Evolutionary conservation across 2,797 vertebrate genomes (phyloP).

Genomic region (Chanos chanos): DNA sequence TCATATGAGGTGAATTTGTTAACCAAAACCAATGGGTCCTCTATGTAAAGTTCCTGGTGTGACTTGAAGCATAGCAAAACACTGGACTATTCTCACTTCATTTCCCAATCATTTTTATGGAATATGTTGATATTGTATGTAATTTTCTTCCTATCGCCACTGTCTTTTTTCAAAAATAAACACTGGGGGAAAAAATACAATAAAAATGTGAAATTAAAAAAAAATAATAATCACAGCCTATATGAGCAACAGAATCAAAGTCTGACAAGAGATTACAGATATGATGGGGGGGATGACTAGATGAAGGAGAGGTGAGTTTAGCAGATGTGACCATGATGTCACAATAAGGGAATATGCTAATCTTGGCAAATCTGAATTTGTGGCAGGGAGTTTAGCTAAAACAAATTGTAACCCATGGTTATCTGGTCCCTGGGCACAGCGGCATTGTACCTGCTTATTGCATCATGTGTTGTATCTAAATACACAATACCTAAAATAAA

Average conservation of each 20-base stretch:
- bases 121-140: slow-evolving; percentile 41
- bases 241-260: slow-evolving; percentile 2
- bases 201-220: slow-evolving; percentile 28
- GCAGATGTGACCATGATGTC: too few relatives aligned
- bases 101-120: slow-evolving; percentile 35
- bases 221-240: slow-evolving; percentile 19
- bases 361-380: not conserved
- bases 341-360: not conserved
- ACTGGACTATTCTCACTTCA: slow-evolving; percentile 8
- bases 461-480: slow-evolving; percentile 68
- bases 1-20: slow-evolving; percentile 15
- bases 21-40: not conserved
- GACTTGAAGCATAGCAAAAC: not conserved
- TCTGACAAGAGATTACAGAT: slow-evolving; percentile 13
- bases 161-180: slow-evolving; percentile 60
- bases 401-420: not conserved
- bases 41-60: slow-evolving; percentile 5
- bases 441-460: slow-evolving; percentile 69
- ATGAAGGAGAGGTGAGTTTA: too few relatives aligned
- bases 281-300: too few relatives aligned
- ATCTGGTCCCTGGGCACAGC: slow-evolving; percentile 49
- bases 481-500: slow-evolving; percentile 66
- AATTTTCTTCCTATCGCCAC: slow-evolving; percentile 43
- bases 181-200: slow-evolving; percentile 31
- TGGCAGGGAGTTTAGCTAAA: not conserved